Evolutionary conservation across 2,888 invertebrate species (phyloP).

Genomic region (Melikaiella ostensackeni): DNA sequence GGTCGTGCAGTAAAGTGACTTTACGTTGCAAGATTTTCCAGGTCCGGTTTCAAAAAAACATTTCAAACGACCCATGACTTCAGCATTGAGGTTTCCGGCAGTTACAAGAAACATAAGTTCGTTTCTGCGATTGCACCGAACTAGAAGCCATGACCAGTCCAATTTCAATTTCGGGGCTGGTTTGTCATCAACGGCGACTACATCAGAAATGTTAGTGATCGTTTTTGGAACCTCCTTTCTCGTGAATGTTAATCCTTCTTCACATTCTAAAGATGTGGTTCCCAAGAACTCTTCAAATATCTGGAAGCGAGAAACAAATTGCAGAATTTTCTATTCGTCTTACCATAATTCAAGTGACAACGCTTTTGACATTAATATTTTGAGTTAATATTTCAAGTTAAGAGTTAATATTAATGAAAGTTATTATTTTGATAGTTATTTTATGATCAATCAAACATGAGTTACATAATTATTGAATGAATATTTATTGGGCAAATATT

Average conservation of each 20-base stretch:
- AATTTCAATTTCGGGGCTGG: constrained; percentile 54
- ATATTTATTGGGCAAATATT: too few species aligned
- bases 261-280: constrained; percentile 13
- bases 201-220: constrained; percentile 41
- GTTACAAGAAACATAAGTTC: constrained; percentile 74
- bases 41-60: constrained; percentile 68
- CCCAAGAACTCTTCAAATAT: constrained; percentile 44
- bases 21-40: constrained; percentile 73
- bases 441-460: not conserved
- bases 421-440: not conserved
- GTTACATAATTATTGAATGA: too few species aligned
- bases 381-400: too few species aligned
- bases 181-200: constrained; percentile 46
- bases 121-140: constrained; percentile 71
- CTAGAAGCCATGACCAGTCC: constrained; percentile 70
- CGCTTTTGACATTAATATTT: constrained; percentile 14
- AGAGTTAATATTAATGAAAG: too few species aligned
- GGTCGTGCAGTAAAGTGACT: constrained; percentile 74
- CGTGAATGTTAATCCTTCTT: constrained; percentile 22
- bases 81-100: constrained; percentile 68
- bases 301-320: constrained; percentile 41
- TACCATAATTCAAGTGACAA: constrained; percentile 25
- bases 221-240: constrained; percentile 43
- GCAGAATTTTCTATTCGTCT: not conserved
- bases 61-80: constrained; percentile 70